These are phyloP conservation scores for Morinoia aosen DNA, from an alignment of 2,888 invertebrate genomes.

Conservation along the genomic window DNA sequence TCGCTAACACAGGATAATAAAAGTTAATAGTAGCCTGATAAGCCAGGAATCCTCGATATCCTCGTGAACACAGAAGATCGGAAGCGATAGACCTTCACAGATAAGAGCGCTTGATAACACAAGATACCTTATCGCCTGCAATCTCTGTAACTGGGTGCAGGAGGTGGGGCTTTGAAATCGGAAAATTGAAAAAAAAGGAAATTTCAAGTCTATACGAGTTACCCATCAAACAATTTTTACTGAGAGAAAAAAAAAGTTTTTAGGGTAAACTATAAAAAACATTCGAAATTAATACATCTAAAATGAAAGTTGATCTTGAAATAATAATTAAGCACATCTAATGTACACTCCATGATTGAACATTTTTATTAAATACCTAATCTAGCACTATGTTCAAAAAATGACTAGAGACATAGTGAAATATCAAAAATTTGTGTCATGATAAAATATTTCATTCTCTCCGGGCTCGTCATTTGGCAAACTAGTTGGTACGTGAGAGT, in stretches of 20 bases:
- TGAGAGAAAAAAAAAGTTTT: neutral
- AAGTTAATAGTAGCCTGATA: neutral
- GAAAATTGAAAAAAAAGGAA: neutral
- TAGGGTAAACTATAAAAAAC: neutral
- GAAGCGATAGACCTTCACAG: neutral
- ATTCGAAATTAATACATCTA: too few relatives aligned
- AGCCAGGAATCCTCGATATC: neutral
- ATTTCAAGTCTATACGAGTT: neutral
- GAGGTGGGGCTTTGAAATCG: neutral
- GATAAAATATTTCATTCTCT: too few relatives aligned
- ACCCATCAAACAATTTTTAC: neutral
- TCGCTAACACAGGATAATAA: neutral
- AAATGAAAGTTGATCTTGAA: too few relatives aligned
- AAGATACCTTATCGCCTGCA: neutral
- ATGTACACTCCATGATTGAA: too few relatives aligned
- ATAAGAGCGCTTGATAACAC: neutral
- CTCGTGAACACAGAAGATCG: neutral
- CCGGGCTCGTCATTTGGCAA: too few relatives aligned
- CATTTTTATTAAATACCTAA: too few relatives aligned
- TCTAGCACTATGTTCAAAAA: too few relatives aligned
- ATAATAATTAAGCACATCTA: too few relatives aligned
- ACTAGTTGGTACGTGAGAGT: too few relatives aligned
- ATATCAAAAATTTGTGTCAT: too few relatives aligned
- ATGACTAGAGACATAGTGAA: too few relatives aligned
- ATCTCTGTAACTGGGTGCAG: neutral